Conservation (phyloP, 2,888 invertebrate genomes). For the Siphlonurus alternatus region DNA sequence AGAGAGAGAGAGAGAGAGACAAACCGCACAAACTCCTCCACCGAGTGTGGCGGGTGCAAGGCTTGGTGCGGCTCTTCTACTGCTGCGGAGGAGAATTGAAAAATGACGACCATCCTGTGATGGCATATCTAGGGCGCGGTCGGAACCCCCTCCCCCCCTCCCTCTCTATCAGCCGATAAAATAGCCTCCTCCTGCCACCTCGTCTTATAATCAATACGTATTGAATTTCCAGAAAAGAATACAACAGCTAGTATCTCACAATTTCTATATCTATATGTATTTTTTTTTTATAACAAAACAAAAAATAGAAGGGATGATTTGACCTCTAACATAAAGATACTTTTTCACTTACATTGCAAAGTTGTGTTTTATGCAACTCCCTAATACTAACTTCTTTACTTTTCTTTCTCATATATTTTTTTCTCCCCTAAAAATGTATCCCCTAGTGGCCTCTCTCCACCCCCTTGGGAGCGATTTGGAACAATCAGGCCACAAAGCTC, state of each 20-base stretch:
- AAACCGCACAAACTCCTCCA: too few relatives aligned
- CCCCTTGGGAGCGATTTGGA: not conserved
- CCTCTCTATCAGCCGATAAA: not conserved
- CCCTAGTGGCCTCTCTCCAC: not conserved
- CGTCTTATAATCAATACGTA: not conserved
- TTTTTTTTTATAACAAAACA: not conserved
- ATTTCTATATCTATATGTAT: not conserved
- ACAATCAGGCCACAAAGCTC: not conserved
- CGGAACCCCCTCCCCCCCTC: not conserved
- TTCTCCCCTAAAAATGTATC: not conserved
- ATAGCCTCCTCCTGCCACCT: not conserved
- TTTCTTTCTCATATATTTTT: too few relatives aligned
- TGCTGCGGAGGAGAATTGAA: not conserved
- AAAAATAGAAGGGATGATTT: not conserved
- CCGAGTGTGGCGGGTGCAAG: too few relatives aligned
- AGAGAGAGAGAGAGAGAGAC: too few relatives aligned
- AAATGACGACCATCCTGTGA: constrained; percentile 2
- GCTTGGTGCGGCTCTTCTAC: not conserved
- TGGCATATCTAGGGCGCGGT: constrained; percentile 4
- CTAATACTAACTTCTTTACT: not conserved
- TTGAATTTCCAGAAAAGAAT: not conserved
- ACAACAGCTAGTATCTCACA: not conserved
- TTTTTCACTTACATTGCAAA: not conserved
- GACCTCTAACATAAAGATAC: not conserved
- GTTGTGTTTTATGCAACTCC: not conserved